A percentile compares a stretch with the other conserved stretches of the same genome.
These are phyloP conservation scores for Troides helena DNA, from an alignment of 2,888 invertebrate species.

Conservation along the genomic window DNA sequence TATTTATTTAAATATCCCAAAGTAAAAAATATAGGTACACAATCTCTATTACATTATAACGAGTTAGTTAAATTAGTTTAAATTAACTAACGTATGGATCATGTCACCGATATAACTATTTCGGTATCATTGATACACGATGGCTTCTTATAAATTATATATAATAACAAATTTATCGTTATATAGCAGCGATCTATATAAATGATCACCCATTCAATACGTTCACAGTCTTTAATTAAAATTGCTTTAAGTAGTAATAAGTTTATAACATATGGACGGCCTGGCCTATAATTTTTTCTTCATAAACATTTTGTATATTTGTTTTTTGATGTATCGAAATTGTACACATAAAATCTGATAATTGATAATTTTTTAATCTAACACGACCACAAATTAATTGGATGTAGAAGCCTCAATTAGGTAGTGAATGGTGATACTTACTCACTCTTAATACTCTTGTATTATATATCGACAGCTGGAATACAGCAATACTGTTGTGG, in stretches of 20 bases:
- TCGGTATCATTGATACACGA: conserved; percentile 34
- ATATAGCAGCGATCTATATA: conserved; percentile 32
- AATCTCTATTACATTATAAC: conserved; percentile 47
- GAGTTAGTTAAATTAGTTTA: conserved; percentile 25
- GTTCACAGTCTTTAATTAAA: conserved; percentile 67
- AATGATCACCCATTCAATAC: conserved; percentile 37
- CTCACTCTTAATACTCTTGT: no score
- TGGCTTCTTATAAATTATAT: conserved; percentile 38
- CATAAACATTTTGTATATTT: conserved; percentile 19
- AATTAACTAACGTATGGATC: conserved; percentile 52
- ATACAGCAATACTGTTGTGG: no score
- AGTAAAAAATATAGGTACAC: conserved; percentile 74
- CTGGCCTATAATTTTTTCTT: conserved; percentile 48
- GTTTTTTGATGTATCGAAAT: conserved; percentile 9
- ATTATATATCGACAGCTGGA: no score
- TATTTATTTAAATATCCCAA: conserved; percentile 66
- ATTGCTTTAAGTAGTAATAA: conserved; percentile 45
- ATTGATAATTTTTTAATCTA: no score
- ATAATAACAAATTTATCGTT: conserved; percentile 33
- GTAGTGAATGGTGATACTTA: no score
- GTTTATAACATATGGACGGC: conserved; percentile 64
- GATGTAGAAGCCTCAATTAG: no score
- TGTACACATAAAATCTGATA: conserved; percentile 1
- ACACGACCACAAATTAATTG: no score
- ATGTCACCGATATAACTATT: conserved; percentile 30